phyloP scores from a whole-genome alignment of 2,113 vertebrate species.

The Coptodon rendalli region DNA sequence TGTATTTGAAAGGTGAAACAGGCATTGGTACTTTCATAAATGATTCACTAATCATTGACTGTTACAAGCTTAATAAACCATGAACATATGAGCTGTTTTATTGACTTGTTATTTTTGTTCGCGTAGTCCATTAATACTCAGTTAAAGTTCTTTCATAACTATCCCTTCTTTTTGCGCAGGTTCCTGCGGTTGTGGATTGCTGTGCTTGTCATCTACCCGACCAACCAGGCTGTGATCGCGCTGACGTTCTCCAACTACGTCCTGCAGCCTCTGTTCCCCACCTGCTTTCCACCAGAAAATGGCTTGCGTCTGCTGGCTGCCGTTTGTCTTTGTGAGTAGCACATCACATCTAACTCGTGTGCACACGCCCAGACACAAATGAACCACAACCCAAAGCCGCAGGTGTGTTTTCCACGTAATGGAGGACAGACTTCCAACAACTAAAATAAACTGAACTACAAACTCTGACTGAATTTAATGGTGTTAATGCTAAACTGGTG shows the following conservation, averaged over 20 bases:
- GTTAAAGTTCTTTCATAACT: not conserved
- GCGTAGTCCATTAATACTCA: not conserved
- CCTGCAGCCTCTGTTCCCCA: slow-evolving; percentile 87
- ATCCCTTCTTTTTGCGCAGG: slow-evolving; percentile 34
- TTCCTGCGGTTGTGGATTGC: slow-evolving; percentile 91
- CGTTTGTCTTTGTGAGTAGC: slow-evolving; percentile 83
- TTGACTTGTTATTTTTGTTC: not conserved
- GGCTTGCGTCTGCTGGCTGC: slow-evolving; percentile 84
- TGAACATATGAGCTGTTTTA: not conserved
- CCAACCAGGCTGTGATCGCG: slow-evolving; percentile 90
- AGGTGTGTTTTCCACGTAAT: not conserved
- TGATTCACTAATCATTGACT: not conserved
- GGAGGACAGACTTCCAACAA: not conserved
- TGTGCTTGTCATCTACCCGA: slow-evolving; percentile 90
- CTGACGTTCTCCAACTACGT: slow-evolving; percentile 93
- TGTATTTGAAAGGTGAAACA: not conserved
- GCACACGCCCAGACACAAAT: rapidly evolving
- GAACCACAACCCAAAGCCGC: not conserved
- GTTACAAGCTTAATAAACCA: not conserved
- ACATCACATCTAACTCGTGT: not conserved
- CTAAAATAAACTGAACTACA: not conserved
- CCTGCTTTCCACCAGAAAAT: slow-evolving; percentile 82
- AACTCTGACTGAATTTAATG: not conserved
- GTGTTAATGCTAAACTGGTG: not conserved
- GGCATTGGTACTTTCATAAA: not conserved